Percentiles rank a stretch among this genome's conserved stretches.
Conservation (phyloP, 2,797 vertebrate species). For the Sebastes steindachneri region DNA sequence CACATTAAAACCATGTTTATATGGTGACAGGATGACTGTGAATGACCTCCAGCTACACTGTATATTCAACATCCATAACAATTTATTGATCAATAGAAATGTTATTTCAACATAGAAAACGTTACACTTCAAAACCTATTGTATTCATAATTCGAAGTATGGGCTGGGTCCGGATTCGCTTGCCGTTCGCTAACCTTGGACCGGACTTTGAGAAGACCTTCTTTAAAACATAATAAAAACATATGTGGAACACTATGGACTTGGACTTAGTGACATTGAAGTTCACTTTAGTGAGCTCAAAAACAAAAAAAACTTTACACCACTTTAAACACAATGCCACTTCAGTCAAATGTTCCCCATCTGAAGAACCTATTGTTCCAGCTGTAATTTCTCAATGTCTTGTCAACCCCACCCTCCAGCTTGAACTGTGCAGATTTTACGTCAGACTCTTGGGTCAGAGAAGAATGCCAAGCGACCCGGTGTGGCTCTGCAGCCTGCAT, state of each 20-base stretch:
- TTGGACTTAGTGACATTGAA: not conserved
- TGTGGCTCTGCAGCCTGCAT: slow-evolving; percentile 9
- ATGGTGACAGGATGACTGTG: too few species aligned
- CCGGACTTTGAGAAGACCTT: not conserved
- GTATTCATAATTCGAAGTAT: too few species aligned
- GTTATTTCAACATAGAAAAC: too few species aligned
- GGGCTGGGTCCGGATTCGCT: too few species aligned
- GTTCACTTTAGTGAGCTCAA: not conserved
- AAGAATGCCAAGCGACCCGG: slow-evolving; percentile 22
- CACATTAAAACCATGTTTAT: too few species aligned
- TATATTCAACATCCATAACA: too few species aligned
- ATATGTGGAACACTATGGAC: not conserved
- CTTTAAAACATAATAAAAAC: not conserved
- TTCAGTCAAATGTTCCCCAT: not conserved
- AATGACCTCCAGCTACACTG: too few species aligned
- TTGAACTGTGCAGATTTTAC: slow-evolving; percentile 37
- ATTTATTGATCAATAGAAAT: too few species aligned
- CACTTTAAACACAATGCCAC: not conserved
- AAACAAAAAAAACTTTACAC: not conserved
- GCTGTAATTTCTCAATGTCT: slow-evolving; percentile 25
- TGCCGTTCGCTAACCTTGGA: too few species aligned
- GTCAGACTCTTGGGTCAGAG: slow-evolving; percentile 34
- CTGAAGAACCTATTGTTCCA: slow-evolving; percentile 18
- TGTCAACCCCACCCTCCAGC: slow-evolving; percentile 40
- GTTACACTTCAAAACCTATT: too few species aligned